These are phyloP conservation scores for Anagrus nilaparvatae DNA, from an alignment of 1,140 invertebrate genomes.

Conservation along the genomic window DNA sequence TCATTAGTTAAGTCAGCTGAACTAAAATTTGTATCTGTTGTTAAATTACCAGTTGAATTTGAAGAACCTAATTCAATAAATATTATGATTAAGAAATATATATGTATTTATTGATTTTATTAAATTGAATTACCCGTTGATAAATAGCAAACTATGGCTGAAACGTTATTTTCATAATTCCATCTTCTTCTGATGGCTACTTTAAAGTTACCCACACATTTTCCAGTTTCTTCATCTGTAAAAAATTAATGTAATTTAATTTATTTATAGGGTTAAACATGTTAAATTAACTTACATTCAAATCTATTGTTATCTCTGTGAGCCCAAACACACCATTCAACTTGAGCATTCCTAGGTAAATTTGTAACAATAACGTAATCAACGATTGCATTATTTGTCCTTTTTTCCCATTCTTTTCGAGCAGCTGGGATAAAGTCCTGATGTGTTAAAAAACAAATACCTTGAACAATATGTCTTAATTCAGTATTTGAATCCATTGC, in stretches of 20 bases:
- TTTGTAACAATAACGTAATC: slow-evolving; percentile 74
- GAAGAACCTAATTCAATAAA: slow-evolving; percentile 55
- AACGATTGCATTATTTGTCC: slow-evolving; percentile 77
- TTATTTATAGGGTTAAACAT: not conserved
- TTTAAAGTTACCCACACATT: slow-evolving; percentile 67
- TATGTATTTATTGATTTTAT: slow-evolving; percentile 3
- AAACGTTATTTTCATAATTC: slow-evolving; percentile 81
- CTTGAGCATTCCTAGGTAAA: slow-evolving; percentile 67
- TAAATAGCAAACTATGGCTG: slow-evolving; percentile 72
- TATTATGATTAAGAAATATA: slow-evolving; percentile 7
- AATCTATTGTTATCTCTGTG: slow-evolving; percentile 77
- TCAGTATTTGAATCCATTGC: slow-evolving; percentile 65
- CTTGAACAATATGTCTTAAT: slow-evolving; percentile 71
- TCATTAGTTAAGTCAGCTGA: slow-evolving; percentile 48
- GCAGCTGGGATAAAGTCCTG: slow-evolving; percentile 58
- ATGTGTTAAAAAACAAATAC: slow-evolving; percentile 72
- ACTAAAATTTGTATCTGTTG: slow-evolving; percentile 45
- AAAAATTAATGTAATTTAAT: not conserved
- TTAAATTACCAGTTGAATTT: slow-evolving; percentile 52
- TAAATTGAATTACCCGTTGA: slow-evolving; percentile 49
- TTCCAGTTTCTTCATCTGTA: slow-evolving; percentile 81
- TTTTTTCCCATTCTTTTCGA: slow-evolving; percentile 67
- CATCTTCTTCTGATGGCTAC: slow-evolving; percentile 70
- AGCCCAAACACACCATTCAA: slow-evolving; percentile 89
- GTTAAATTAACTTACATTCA: slow-evolving; percentile 61